A percentile compares a stretch with the other conserved stretches of the same genome.
Conservation (phyloP, 2,888 invertebrate species). For the Sepioteuthis lessoniana region DNA sequence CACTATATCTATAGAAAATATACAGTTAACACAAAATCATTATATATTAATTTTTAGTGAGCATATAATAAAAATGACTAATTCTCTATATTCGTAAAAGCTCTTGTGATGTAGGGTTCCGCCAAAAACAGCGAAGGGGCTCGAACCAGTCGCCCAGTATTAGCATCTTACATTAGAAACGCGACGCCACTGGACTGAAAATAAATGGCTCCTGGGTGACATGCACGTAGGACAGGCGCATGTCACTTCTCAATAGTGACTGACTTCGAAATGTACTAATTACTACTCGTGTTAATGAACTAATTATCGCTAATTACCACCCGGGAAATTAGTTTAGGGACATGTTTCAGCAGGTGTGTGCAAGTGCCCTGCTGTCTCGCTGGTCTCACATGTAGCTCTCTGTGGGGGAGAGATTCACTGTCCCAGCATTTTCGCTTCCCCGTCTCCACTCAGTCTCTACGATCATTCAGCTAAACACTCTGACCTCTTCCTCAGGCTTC, state of each 20-base stretch:
- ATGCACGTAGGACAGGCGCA: not conserved
- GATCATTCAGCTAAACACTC: not conserved
- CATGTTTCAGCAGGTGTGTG: conserved; percentile 33
- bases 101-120: too few species aligned
- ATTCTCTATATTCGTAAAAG: too few species aligned
- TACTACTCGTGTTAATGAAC: conserved; percentile 11
- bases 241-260: not conserved
- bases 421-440: not conserved
- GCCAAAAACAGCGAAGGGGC: not conserved
- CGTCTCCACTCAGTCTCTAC: not conserved
- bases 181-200: not conserved
- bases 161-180: not conserved
- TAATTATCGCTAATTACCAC: conserved; percentile 13
- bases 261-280: conserved; percentile 33
- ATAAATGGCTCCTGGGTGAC: not conserved
- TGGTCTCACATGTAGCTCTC: not conserved
- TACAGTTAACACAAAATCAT: too few species aligned
- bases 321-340: conserved; percentile 25
- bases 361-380: not conserved
- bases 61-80: too few species aligned
- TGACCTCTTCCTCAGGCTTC: not conserved
- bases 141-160: not conserved
- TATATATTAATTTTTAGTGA: too few species aligned
- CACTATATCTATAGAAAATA: too few species aligned
- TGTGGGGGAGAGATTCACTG: not conserved